phyloP scores from a whole-genome alignment of 2,888 invertebrate species.

The Deilephila porcellus region DNA sequence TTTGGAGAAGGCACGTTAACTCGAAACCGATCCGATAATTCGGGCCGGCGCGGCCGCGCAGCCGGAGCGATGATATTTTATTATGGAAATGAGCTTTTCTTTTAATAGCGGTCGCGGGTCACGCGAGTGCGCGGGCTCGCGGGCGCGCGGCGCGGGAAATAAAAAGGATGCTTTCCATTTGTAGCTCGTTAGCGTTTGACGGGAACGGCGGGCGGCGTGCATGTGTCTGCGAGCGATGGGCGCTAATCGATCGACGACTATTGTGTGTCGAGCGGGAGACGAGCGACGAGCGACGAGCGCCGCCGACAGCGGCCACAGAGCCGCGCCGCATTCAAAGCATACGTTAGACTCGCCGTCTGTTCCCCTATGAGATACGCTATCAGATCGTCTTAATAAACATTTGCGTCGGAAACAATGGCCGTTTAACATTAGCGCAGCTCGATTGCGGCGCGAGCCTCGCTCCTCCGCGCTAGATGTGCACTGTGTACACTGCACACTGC shows the following conservation, averaged over 20 bases:
- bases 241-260: slow-evolving; percentile 76
- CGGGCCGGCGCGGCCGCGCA: slow-evolving; percentile 35
- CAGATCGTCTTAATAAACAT: slow-evolving; percentile 84
- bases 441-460: slow-evolving; percentile 45
- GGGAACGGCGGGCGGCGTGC: slow-evolving; percentile 38
- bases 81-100: slow-evolving; percentile 82
- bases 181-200: slow-evolving; percentile 67
- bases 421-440: slow-evolving; percentile 69
- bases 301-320: slow-evolving; percentile 46
- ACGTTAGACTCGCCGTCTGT: slow-evolving; percentile 73
- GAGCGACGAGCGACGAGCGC: slow-evolving; percentile 40
- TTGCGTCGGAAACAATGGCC: slow-evolving; percentile 75
- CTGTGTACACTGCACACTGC: too few species aligned
- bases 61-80: slow-evolving; percentile 64
- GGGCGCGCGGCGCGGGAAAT: slow-evolving; percentile 48
- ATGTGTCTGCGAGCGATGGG: slow-evolving; percentile 54
- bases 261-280: slow-evolving; percentile 56
- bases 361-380: slow-evolving; percentile 77
- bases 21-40: slow-evolving; percentile 79
- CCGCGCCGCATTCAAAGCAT: slow-evolving; percentile 68
- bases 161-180: slow-evolving; percentile 69
- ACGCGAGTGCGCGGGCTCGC: slow-evolving; percentile 60
- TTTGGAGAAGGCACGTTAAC: slow-evolving; percentile 78
- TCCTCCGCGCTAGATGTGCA: not conserved
- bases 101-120: slow-evolving; percentile 75